Evolutionary conservation across 2,888 invertebrate species (phyloP), one percentile per base, ranked within the genome.

Genomic region (Cheiracanthium punctorium): DNA sequence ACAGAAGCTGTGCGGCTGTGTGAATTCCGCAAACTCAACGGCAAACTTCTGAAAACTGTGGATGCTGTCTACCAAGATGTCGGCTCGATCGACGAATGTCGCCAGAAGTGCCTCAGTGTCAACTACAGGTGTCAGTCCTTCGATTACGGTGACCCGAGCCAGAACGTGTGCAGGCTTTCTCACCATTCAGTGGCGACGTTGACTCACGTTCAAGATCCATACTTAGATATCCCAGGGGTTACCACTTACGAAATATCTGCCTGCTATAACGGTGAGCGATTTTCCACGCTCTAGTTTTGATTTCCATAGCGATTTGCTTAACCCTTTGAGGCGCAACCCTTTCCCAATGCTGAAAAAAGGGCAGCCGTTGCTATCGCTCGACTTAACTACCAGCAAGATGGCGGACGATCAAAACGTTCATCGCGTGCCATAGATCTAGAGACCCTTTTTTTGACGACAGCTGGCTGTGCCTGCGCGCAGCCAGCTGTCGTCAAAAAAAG

Each of bases 191-290:
- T 96, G 89, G 95, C 97, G 65, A 97, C 97, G 24, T 94, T 97
- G 88, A 95, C 96, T 70, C 96, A 91, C 84, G 90, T 91, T 52
- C 90, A 91, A 88, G 92, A 91, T 77, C 92, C 92, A 2, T 92
- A 92, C 89, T 88, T 92, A 67, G 90, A 90, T 41, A 96, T 97
- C 41, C 96, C 96, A 28, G 97, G 97, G 92, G 96, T 96, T 12
- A 95, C 96, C 58, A 97, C 97, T 17, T 97, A 96, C 93, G 97
- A 97, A 92, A 93, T 97, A 89, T 95, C 96, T 90, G 96, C 97
- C 24, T 98, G 97, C 92, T 98, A 97, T 94, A 97, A 98, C 92
- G 97, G 90, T 90, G 69, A 80, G 80, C 79, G 4, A 0, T 0
- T 1, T n/a, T 33, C 33, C 17, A n/a, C n/a, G n/a, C n/a, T n/a